Evolutionary conservation across 1,140 invertebrate genomes (phyloP), one percentile per base, ranked within the genome.

Genomic region (Callitettix versicolor): DNA sequence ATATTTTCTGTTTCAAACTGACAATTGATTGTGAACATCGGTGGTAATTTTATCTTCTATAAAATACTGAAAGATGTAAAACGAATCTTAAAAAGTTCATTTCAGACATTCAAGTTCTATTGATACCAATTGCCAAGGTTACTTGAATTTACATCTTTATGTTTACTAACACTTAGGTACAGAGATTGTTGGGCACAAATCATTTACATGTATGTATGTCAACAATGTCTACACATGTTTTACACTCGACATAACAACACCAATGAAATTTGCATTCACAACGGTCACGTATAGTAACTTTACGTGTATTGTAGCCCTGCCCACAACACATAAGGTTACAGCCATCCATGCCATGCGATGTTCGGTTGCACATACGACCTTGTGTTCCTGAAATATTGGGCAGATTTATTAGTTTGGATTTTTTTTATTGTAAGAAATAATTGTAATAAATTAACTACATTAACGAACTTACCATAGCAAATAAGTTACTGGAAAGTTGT

Each of bases 301-400:
- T 82, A 60, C 85, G 81, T 1, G 90, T 95, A 70, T 91, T 90
- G 76, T 94, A 93, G 14, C 93, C 93, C 53, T 92, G 79, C 30
- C 92, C 92, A 68, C 94, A 97, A 68, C 94, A 97, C 69, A 97
- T 80, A 15, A 91, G 73, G 68, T 91, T 88, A 71, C 94, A 97
- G 56, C 89, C 85, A 63, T 90, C 86, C 44, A 82, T 82, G 33
- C 86, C 92, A 83, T 65, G 56, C 85, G 86, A 88, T 1, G 84
- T 89, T 55, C 84, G 75, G 68, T 91, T 91, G 68, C 91, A 94
- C 24, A 79, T 68, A 18, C 91, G 76, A 1, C 88, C 88, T 50
- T 82, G 77, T 1, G 90, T 93, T 18, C 90, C 90, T 63, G 53
- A 22, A 49, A 30, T 30, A 4, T 30, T 30, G 9, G 26, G 26